Evolutionary conservation across 2,888 invertebrate genomes (phyloP), one percentile per base, ranked within the genome.

Genomic region (Abrostola tripartita): DNA sequence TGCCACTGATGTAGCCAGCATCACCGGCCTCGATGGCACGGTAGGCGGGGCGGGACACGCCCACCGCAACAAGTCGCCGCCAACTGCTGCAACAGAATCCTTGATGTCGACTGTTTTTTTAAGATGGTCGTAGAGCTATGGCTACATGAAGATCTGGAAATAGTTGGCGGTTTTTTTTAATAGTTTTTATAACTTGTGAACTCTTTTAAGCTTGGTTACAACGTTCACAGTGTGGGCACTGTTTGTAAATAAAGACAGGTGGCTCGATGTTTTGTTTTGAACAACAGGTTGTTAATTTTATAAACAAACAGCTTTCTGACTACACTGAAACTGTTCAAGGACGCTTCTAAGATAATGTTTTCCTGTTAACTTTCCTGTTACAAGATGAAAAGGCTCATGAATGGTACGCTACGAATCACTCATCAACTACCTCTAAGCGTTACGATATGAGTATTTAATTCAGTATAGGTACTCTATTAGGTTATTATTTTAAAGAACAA

Each of bases 21-120:
- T 53, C 37, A 10, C 11, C 51, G 9, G 52, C 47, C 70, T 68
- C 67, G 67, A 71, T 57, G 69, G 76, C 69, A 70, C 73, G 79
- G 83, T 82, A 81, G 85, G 86, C 83, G 85, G 76, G 71, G 59
- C 65, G 78, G 49, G 69, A 71, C 87, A 86, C 92, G 92, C 92
- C 92, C 83, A 81, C 83, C 60, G 86, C 93, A 93, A 93, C 93
- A 93, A 91, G 93, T 92, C 81, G 83, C 74, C 56, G 53, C 37
- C 63, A 70, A 76, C 72, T 65, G 66, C 60, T 42, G 50, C 42
- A n/a, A 61, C 42, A 36, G 44, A 66, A 62, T 61, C 53, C 42
- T 42, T 59, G 52, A 62, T 65, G 61, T 62, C 55, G 52, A 76
- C 11, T 65, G 65, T 65, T 69, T 72, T 67, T 75, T 65, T 65